Evolutionary conservation across 2,113 vertebrate genomes (phyloP).

Genomic region (Ascaphus truei): DNA sequence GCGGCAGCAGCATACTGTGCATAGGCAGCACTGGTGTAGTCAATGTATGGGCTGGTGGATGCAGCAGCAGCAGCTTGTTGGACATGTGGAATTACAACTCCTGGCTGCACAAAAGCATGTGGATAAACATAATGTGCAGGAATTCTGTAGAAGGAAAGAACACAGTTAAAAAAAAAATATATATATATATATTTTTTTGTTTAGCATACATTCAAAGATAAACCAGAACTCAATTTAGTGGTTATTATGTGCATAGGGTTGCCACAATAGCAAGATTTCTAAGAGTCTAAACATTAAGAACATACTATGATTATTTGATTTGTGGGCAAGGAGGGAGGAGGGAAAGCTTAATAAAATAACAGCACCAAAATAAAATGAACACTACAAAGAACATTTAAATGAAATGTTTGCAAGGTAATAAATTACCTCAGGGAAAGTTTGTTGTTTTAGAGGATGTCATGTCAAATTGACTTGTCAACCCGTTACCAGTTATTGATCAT

Average conservation of each 20-base stretch:
- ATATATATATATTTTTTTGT: too few species aligned
- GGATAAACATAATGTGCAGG: constrained; percentile 96
- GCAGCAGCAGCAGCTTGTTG: constrained; percentile 75
- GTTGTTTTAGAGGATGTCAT: too few species aligned
- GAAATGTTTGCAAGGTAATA: too few species aligned
- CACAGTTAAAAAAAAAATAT: constrained; percentile 51
- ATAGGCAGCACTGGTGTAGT: constrained; percentile 92
- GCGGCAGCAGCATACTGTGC: constrained; percentile 85
- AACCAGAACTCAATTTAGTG: constrained; percentile 80
- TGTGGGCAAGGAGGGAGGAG: too few species aligned
- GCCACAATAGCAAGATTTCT: constrained; percentile 79
- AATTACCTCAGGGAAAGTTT: too few species aligned
- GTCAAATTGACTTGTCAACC: too few species aligned
- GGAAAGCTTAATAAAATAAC: too few species aligned
- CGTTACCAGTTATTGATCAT: too few species aligned
- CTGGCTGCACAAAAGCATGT: constrained; percentile 94
- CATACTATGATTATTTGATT: too few species aligned
- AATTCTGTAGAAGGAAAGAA: constrained; percentile 73
- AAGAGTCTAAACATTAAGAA: too few species aligned
- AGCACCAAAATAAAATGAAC: too few species aligned
- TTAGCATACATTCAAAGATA: constrained; percentile 49
- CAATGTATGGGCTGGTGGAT: constrained; percentile 88
- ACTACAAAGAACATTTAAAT: too few species aligned
- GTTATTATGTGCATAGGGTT: constrained; percentile 91
- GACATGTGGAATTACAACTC: constrained; percentile 91